A percentile compares a stretch with the other conserved stretches of the same genome.
phyloP scores from a whole-genome alignment of 2,797 vertebrate species.

The Spondyliosoma cantharus region DNA sequence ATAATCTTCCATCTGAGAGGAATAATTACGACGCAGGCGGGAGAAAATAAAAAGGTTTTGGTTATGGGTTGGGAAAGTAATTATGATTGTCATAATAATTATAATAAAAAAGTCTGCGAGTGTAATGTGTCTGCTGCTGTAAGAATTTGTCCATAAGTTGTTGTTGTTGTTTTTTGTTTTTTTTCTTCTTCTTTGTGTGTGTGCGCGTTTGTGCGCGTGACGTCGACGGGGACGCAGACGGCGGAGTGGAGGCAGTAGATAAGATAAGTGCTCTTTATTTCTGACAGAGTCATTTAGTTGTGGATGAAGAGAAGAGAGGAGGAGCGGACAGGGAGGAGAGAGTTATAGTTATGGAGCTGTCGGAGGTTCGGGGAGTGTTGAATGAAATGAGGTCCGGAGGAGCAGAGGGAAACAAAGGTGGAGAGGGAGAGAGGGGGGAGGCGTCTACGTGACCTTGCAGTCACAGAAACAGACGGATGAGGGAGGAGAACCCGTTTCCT shows the following conservation, averaged over 20 bases:
- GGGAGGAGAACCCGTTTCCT: slow-evolving; percentile 62
- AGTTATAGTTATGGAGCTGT: slow-evolving; percentile 85
- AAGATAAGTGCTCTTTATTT: slow-evolving; percentile 85
- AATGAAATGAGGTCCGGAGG: slow-evolving; percentile 78
- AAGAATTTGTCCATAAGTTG: slow-evolving; percentile 10
- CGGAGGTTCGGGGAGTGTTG: slow-evolving; percentile 74
- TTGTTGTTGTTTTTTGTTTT: background rate
- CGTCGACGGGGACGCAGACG: slow-evolving; percentile 58
- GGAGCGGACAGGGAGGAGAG: slow-evolving; percentile 71
- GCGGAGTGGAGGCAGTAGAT: slow-evolving; percentile 78
- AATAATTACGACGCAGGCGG: slow-evolving; percentile 24
- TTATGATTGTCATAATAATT: slow-evolving; percentile 2
- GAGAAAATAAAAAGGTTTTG: slow-evolving; percentile 19
- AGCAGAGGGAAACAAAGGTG: slow-evolving; percentile 74
- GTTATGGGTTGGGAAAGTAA: slow-evolving; percentile 11
- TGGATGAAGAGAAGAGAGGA: slow-evolving; percentile 78
- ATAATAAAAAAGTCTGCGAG: slow-evolving; percentile 16
- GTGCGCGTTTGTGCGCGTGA: slow-evolving; percentile 53
- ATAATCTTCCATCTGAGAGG: slow-evolving; percentile 24
- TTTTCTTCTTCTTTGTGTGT: background rate
- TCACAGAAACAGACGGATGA: slow-evolving; percentile 66
- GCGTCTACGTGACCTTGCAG: slow-evolving; percentile 72
- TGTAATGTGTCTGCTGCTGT: slow-evolving; percentile 16
- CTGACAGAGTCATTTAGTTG: slow-evolving; percentile 85
- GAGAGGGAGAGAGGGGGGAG: slow-evolving; percentile 50